Conservation (phyloP, 2,113 vertebrate genomes). For the zebrafish (Danio rerio) region GRCz12tu NC_133189.1:50917001-50917500, state of each 20-base stretch:
- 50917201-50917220: slow-evolving; percentile 34
- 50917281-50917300: slow-evolving; percentile 79
- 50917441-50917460: slow-evolving; percentile 17
- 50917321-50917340: slow-evolving; percentile 75
- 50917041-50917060: neutral
- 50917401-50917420: neutral
- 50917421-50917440: slow-evolving; percentile 39
- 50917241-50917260: slow-evolving; percentile 65
- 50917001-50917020: no score
- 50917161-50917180: slow-evolving; percentile 25
- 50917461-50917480: no score
- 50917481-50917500: neutral
- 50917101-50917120: slow-evolving; percentile 39
- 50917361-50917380: neutral
- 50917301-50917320: slow-evolving; percentile 86
- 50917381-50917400: neutral
- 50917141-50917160: slow-evolving; percentile 48
- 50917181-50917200: neutral
- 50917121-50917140: slow-evolving; percentile 35
- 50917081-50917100: slow-evolving; percentile 17
- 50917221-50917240: slow-evolving; percentile 54
- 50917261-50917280: slow-evolving; percentile 79
- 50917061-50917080: neutral
- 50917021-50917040: no score
- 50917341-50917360: slow-evolving; percentile 67